Evolutionary conservation across 2,888 invertebrate genomes (phyloP).

Genomic region (Plusia festucae): DNA sequence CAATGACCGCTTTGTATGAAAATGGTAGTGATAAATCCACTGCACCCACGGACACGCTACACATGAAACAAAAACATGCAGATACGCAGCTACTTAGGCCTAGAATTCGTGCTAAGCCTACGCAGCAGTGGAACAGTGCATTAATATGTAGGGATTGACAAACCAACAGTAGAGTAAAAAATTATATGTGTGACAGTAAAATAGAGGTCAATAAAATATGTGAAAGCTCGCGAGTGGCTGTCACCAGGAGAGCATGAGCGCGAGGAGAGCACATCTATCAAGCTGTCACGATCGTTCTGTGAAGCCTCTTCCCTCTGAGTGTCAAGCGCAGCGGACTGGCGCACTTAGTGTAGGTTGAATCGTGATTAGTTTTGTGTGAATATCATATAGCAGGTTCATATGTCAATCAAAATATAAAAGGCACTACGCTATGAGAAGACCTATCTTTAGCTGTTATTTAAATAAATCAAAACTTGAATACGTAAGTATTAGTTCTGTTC

Average conservation of each 20-base stretch:
- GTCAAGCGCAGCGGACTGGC: not conserved
- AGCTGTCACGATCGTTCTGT: constrained; percentile 8
- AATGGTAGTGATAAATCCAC: too few species aligned
- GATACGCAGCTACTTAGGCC: too few species aligned
- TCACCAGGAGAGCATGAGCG: constrained; percentile 5
- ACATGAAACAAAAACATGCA: too few species aligned
- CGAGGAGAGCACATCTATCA: constrained; percentile 25
- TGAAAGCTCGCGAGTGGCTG: not conserved
- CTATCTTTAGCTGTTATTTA: too few species aligned
- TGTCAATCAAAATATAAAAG: too few species aligned
- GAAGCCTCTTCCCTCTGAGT: not conserved
- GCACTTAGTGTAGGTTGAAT: not conserved
- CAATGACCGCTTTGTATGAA: too few species aligned
- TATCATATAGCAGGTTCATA: not conserved
- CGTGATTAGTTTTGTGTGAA: not conserved
- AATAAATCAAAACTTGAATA: not conserved
- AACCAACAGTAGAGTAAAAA: not conserved
- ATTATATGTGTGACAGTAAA: not conserved
- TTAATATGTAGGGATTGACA: not conserved
- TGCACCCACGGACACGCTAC: too few species aligned
- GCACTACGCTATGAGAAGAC: too few species aligned
- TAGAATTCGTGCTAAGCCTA: too few species aligned
- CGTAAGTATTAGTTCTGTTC: not conserved
- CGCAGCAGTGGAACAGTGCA: too few species aligned
- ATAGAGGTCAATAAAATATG: constrained; percentile 8